These are phyloP conservation scores for Pterois miles DNA, from an alignment of 2,797 vertebrate species.

Conservation along the genomic window DNA sequence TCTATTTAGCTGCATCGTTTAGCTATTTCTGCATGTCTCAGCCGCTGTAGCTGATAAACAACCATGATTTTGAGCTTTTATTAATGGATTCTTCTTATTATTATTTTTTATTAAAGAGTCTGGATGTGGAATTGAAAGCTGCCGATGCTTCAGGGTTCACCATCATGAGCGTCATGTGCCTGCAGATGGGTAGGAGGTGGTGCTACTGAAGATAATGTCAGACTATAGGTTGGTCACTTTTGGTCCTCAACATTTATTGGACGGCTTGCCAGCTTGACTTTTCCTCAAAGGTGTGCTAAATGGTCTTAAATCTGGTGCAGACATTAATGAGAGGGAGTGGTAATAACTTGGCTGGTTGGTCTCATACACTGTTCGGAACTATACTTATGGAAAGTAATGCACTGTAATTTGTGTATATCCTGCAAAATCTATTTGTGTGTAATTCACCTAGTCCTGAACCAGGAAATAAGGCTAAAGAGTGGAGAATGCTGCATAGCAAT, in stretches of 20 bases:
- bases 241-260: background rate
- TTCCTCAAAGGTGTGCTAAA: background rate
- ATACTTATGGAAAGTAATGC: too few species aligned
- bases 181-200: too few species aligned
- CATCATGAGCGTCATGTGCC: background rate
- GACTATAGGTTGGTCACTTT: too few species aligned
- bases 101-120: too few species aligned
- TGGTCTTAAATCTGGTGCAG: background rate
- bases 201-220: background rate
- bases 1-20: slow-evolving; percentile 2
- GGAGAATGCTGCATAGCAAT: too few species aligned
- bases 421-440: too few species aligned
- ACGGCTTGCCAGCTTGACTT: background rate
- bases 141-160: background rate
- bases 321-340: background rate
- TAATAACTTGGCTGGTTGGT: too few species aligned
- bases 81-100: too few species aligned
- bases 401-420: too few species aligned
- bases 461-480: too few species aligned
- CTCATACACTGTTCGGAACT: too few species aligned
- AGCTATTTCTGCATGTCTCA: background rate
- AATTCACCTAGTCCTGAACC: too few species aligned
- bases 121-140: background rate
- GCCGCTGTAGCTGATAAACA: background rate
- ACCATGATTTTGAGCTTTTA: background rate